Evolutionary conservation across 1,140 invertebrate genomes (phyloP).

Genomic region (Saccostrea glomerata): DNA sequence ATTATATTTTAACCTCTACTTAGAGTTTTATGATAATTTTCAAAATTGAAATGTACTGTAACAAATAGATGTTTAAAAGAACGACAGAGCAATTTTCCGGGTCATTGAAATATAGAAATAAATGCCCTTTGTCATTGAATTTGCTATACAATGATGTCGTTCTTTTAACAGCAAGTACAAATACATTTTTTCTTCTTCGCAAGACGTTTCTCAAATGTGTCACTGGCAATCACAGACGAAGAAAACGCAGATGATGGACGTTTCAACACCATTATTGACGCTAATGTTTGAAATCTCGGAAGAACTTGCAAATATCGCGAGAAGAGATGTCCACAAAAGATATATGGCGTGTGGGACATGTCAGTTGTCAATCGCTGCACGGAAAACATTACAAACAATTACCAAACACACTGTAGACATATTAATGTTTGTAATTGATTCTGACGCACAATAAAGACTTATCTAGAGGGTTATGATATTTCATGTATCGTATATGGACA

Average conservation of each 20-base stretch:
- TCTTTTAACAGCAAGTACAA: not conserved
- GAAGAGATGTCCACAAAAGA: slow-evolving; percentile 27
- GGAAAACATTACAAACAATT: slow-evolving; percentile 26
- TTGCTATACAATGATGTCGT: not conserved
- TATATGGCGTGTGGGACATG: slow-evolving; percentile 23
- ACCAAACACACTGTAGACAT: slow-evolving; percentile 17
- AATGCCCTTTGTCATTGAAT: not conserved
- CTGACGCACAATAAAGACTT: slow-evolving; percentile 33
- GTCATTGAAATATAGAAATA: not conserved
- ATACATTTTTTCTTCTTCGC: not conserved
- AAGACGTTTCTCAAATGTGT: slow-evolving; percentile 2
- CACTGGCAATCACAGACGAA: slow-evolving; percentile 12
- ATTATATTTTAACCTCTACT: no score
- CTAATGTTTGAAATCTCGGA: slow-evolving; percentile 34
- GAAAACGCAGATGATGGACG: not conserved
- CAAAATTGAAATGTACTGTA: not conserved
- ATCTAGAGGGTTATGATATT: not conserved
- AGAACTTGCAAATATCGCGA: slow-evolving; percentile 33
- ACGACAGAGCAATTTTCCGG: not conserved
- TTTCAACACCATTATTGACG: slow-evolving; percentile 29
- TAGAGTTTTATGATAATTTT: not conserved
- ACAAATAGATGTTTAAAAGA: not conserved
- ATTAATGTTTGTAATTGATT: slow-evolving; percentile 27
- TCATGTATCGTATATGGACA: not conserved
- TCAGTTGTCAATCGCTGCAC: slow-evolving; percentile 33